Conservation (phyloP, 23 tunicate species). For the Ciona savignyi region DNA sequence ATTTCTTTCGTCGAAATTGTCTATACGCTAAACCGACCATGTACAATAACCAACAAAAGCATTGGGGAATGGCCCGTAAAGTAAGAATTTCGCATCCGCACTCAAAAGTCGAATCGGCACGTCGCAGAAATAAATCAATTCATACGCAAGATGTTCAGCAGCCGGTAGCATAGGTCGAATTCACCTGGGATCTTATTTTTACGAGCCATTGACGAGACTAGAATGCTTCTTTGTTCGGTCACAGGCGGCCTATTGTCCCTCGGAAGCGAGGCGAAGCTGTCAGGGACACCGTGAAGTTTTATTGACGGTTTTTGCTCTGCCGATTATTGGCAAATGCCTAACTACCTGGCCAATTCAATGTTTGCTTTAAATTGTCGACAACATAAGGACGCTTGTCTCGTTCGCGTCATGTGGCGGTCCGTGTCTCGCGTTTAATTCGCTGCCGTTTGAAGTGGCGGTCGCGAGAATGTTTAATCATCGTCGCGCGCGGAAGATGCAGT, state of each 20-base stretch:
- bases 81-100: no score
- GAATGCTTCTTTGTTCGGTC: conserved; percentile 1
- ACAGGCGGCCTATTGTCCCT: background rate
- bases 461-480: no score
- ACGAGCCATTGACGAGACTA: background rate
- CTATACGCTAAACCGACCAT: no score
- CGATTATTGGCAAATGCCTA: background rate
- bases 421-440: no score
- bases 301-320: background rate
- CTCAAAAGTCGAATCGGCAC: no score
- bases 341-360: background rate
- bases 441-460: no score
- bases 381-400: no score
- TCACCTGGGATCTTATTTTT: no score
- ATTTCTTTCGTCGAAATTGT: background rate
- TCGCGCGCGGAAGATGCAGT: no score
- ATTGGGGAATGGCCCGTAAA: no score
- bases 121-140: background rate
- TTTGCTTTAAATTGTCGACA: background rate
- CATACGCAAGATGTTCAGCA: background rate
- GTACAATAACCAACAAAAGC: no score
- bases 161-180: background rate
- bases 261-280: background rate
- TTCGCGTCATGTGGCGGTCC: no score
- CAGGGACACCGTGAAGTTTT: conserved; percentile 1